These are phyloP conservation scores for Tiaroga cobitis DNA, from an alignment of 2,797 vertebrate genomes.

Conservation along the genomic window DNA sequence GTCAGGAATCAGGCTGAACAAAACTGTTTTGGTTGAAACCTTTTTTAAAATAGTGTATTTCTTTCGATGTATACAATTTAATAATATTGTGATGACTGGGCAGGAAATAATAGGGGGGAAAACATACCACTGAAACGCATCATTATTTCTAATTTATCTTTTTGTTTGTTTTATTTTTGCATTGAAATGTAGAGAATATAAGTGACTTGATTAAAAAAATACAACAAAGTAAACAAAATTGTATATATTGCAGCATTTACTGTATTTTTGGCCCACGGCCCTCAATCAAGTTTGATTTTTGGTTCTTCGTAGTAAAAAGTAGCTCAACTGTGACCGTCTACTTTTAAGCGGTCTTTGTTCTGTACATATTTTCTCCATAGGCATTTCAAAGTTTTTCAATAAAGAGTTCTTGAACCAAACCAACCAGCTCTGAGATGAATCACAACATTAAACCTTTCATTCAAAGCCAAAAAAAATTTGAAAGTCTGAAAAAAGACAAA, in stretches of 20 bases:
- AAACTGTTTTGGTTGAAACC: not conserved
- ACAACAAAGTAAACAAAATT: not conserved
- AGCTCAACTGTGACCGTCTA: not conserved
- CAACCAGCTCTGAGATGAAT: slow-evolving; percentile 18
- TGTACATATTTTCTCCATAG: slow-evolving; percentile 15
- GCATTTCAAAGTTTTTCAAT: slow-evolving; percentile 9
- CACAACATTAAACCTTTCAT: slow-evolving; percentile 29
- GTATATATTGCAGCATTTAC: not conserved
- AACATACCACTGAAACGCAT: not conserved
- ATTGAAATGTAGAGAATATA: not conserved
- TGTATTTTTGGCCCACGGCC: not conserved
- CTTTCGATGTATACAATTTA: not conserved
- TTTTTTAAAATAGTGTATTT: not conserved
- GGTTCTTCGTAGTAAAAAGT: not conserved
- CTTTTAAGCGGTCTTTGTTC: not conserved
- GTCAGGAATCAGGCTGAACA: not conserved
- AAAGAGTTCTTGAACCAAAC: slow-evolving; percentile 21
- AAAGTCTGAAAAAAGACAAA: slow-evolving; percentile 5
- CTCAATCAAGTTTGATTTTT: not conserved
- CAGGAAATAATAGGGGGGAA: not conserved
- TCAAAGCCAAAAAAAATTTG: not conserved
- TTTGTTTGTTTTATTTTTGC: not conserved
- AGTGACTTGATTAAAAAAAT: not conserved
- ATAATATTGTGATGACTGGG: not conserved
- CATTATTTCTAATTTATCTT: not conserved